Base-by-base conservation (phyloP, 2,888 invertebrate species). In the Meta bourneti region DNA sequence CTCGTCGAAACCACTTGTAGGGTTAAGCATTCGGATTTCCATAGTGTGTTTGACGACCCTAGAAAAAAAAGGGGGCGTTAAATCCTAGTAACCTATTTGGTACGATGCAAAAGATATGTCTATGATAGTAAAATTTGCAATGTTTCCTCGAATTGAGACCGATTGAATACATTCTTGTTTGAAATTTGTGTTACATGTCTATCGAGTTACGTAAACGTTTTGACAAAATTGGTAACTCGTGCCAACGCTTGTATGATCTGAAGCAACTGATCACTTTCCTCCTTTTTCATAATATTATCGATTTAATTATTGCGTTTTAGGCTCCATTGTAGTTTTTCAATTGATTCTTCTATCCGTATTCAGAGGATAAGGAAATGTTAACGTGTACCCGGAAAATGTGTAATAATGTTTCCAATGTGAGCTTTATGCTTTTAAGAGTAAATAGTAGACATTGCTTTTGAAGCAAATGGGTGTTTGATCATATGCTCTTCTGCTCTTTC, bases 281-380 rank as follows among this genome's bases (percentile, higher is more conserved):
- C 52, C 16, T 74, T 19, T 51, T 16, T 71, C n/a, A 20, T 2
- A 81, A 49, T 7, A 70, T 9, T 49, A 71, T 61, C 74, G 75
- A 84, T 75, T 84, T 75, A 84, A 84, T 84, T 84, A 34, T 84
- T 74, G 69, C 84, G 84, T 84, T 84, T 84, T 19, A 19, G 19
- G 51, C 72, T n/a, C 51, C 16, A 51, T n/a, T 61, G 19, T 0
- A 13, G 7, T 78, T 70, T 79, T 61, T 84, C 74, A 84, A 84
- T 75, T 75, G 61, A 75, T 11, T 9, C 82, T 19, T 11, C 49
- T 11, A 49, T 51, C n/a, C n/a, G 61, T 48, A 61, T 75, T 75
- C 52, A 75, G 8, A 5, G 54, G 7, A 84, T n/a, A 48, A 75
- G 84, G 79, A 79, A 79, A 79, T 11, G 34, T 16, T 79, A 61